Evolutionary conservation across 1,140 invertebrate species (phyloP).

Genomic region (Microplitis demolitor): DNA sequence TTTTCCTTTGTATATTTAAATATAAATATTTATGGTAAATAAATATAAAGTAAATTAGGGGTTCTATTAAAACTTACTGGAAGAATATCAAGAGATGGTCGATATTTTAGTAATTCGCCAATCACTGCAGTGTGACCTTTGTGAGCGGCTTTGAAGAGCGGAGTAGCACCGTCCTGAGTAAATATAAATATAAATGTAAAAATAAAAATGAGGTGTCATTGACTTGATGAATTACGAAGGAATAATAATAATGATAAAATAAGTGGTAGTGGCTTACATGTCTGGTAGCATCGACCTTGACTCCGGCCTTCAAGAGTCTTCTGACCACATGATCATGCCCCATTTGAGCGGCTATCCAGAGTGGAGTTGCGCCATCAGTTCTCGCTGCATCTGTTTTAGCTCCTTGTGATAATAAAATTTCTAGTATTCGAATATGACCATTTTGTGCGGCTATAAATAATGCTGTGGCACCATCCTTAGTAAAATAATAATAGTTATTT

Average conservation of each 20-base stretch:
- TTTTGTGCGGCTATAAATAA: slow-evolving; percentile 91
- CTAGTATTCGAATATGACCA: slow-evolving; percentile 79
- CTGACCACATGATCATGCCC: slow-evolving; percentile 84
- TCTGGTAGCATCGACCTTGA: slow-evolving; percentile 78
- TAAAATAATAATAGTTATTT: slow-evolving; percentile 6
- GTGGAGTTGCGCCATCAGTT: slow-evolving; percentile 82
- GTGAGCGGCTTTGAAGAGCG: slow-evolving; percentile 90
- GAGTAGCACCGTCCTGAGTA: slow-evolving; percentile 84
- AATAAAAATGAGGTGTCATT: neutral
- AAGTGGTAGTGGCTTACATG: slow-evolving; percentile 64
- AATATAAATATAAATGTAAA: slow-evolving; percentile 28
- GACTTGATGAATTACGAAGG: slow-evolving; percentile 10
- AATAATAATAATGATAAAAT: neutral
- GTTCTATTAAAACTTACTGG: slow-evolving; percentile 67
- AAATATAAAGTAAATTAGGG: neutral
- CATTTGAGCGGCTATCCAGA: slow-evolving; percentile 95
- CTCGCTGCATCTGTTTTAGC: slow-evolving; percentile 73
- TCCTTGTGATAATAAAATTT: slow-evolving; percentile 71
- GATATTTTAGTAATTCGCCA: slow-evolving; percentile 80
- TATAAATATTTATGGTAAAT: neutral
- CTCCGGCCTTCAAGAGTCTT: slow-evolving; percentile 76
- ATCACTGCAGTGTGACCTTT: slow-evolving; percentile 90
- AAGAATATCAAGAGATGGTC: slow-evolving; percentile 78
- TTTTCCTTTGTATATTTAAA: too few relatives aligned
- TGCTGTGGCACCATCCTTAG: slow-evolving; percentile 83